phyloP scores from a whole-genome alignment of 2,113 vertebrate genomes.

The mouse (Mus musculus) region GRCm39 chr13:41188001-41188500 shows the following conservation, averaged over 20 bases:
- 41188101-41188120: neutral
- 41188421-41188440: neutral
- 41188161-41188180: neutral
- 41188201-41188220: neutral
- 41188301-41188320: constrained; percentile 88
- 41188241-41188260: constrained; percentile 89
- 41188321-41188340: constrained; percentile 86
- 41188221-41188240: constrained; percentile 86
- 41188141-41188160: neutral
- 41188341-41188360: constrained; percentile 92
- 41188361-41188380: constrained; percentile 86
- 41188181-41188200: constrained; percentile 17
- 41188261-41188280: constrained; percentile 86
- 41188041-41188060: neutral
- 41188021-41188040: neutral
- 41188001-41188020: neutral
- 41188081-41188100: neutral
- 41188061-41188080: neutral
- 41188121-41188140: fast-evolving
- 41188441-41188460: too few species aligned
- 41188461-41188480: too few species aligned
- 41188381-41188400: neutral
- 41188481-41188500: too few species aligned
- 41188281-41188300: constrained; percentile 88
- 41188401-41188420: neutral